Evolutionary conservation across 2,888 invertebrate genomes (phyloP), one percentile per base, ranked within the genome.

Genomic region (Corbicula japonica): DNA sequence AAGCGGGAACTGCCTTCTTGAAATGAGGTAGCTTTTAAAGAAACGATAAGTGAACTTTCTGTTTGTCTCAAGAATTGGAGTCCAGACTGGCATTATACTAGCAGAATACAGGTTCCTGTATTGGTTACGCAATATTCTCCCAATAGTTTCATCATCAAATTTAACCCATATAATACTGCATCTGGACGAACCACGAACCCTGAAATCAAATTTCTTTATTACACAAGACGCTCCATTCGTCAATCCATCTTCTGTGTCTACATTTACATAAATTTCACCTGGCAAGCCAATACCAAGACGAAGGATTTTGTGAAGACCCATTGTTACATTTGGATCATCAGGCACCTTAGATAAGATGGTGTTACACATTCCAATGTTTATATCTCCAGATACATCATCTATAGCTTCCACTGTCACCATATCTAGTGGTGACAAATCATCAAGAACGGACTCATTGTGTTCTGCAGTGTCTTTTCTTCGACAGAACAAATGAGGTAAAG

Each of bases 1-100:
- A 10, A 85, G 85, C 77, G n/a, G n/a, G 58, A 80, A 83, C 54
- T 80, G 83, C 1, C 54, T 18, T 34, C 83, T 38, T 5, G 41
- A 26, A 41, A 80, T 34, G n/a, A 10, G 8, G 15, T 38, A 52
- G 12, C 68, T 38, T 66, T 77, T 65, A 35, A n/a, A 54, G n/a
- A n/a, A n/a, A n/a, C n/a, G n/a, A n/a, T n/a, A n/a, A n/a, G n/a
- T n/a, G n/a, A n/a, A n/a, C n/a, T n/a, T n/a, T n/a, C n/a, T n/a
- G n/a, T n/a, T n/a, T n/a, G n/a, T n/a, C n/a, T n/a, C n/a, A n/a
- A n/a, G n/a, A n/a, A n/a, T n/a, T n/a, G n/a, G n/a, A n/a, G n/a
- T n/a, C n/a, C n/a, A n/a, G n/a, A n/a, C n/a, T 44, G 10, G 26
- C 8, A 15, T 30, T n/a, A 65, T 72, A 2, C 50, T 38, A 28